Percentiles rank a stretch among this genome's conserved stretches.
These are phyloP conservation scores for Sinohyriopsis cumingii DNA, from an alignment of 2,888 invertebrate genomes.

Conservation along the genomic window DNA sequence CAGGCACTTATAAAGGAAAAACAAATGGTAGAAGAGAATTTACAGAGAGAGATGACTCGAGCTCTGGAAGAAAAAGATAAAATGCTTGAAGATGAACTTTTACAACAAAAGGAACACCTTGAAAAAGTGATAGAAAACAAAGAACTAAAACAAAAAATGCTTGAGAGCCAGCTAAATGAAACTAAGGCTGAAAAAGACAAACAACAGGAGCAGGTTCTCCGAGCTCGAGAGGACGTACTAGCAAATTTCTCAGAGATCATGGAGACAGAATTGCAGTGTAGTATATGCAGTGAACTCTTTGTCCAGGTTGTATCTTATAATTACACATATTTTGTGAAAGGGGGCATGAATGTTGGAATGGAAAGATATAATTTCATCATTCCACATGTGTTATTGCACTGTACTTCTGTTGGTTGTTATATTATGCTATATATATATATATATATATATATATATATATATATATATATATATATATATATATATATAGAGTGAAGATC, in stretches of 20 bases:
- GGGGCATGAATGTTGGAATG: neutral
- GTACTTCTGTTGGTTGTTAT: no score
- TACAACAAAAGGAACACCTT: conserved; percentile 44
- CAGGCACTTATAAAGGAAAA: conserved; percentile 46
- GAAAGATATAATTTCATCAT: neutral
- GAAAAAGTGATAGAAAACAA: conserved; percentile 56
- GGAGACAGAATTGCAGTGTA: conserved; percentile 80
- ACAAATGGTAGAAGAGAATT: conserved; percentile 59
- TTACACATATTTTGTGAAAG: no score
- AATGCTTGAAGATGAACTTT: conserved; percentile 50
- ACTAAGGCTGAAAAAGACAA: conserved; percentile 57
- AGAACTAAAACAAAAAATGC: conserved; percentile 60
- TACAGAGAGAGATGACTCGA: conserved; percentile 77
- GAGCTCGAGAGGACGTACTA: conserved; percentile 59
- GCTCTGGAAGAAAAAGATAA: conserved; percentile 73
- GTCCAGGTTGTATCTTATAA: conserved; percentile 72
- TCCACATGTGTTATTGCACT: no score
- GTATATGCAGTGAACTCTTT: conserved; percentile 84
- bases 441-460: no score
- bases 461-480: no score
- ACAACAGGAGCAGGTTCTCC: conserved; percentile 53
- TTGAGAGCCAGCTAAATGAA: conserved; percentile 61
- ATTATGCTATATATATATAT: no score
- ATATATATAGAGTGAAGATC: no score
- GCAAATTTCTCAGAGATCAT: conserved; percentile 65